Evolutionary conservation across 2,888 invertebrate species (phyloP).

Genomic region (Lycophotia porphyrea): DNA sequence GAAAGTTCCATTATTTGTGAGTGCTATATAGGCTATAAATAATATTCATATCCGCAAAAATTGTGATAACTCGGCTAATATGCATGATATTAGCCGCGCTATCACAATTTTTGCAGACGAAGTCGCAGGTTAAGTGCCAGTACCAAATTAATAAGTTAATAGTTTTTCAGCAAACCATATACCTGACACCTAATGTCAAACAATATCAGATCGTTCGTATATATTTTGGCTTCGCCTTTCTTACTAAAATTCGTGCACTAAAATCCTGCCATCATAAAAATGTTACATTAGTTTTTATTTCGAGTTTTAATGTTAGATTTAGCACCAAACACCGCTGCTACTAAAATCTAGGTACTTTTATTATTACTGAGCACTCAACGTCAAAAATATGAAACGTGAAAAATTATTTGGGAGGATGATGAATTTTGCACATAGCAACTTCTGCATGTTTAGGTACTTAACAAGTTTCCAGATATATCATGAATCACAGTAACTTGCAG

Average conservation of each 20-base stretch:
- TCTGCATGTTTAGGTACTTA: not conserved
- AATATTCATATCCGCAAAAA: no score
- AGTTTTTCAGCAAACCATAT: not conserved
- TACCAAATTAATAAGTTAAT: not conserved
- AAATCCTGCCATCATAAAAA: constrained; percentile 37
- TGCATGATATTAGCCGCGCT: no score
- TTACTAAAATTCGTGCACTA: constrained; percentile 4
- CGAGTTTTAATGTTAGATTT: constrained; percentile 22
- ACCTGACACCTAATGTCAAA: not conserved
- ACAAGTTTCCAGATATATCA: not conserved
- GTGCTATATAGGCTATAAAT: no score
- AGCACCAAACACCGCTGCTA: constrained; percentile 24
- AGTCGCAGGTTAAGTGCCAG: no score
- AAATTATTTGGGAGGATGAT: not conserved
- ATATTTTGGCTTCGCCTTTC: not conserved
- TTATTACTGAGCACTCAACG: constrained; percentile 5
- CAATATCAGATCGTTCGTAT: not conserved
- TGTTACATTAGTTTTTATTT: constrained; percentile 46
- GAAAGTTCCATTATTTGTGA: no score
- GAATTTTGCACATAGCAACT: constrained; percentile 1
- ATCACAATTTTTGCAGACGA: no score
- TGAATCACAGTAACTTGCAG: constrained; percentile 4
- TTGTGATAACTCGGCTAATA: no score
- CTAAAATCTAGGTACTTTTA: constrained; percentile 13
- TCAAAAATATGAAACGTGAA: not conserved